These are phyloP conservation scores for Aphidius gifuensis DNA, from an alignment of 1,140 invertebrate species.

Conservation along the genomic window DNA sequence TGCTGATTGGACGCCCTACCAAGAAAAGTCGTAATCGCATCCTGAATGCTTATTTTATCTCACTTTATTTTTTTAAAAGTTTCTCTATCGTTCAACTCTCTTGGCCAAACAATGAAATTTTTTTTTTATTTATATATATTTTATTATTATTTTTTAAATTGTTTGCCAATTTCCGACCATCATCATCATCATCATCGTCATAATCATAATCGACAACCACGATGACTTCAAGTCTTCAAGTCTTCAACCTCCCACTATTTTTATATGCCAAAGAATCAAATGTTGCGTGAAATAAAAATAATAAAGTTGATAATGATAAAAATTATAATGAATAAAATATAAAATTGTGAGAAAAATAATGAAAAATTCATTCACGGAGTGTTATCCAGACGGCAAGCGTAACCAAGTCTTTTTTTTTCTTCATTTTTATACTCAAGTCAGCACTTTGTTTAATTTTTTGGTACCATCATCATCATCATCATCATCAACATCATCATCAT, in stretches of 20 bases:
- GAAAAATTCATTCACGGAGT: neutral
- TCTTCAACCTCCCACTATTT: no score
- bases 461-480: slow-evolving; percentile 8
- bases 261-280: no score
- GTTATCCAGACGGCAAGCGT: neutral
- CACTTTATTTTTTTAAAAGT: slow-evolving; percentile 10
- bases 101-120: slow-evolving; percentile 16
- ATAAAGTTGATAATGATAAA: slow-evolving; percentile 14
- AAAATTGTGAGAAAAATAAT: neutral
- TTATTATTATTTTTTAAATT: slow-evolving; percentile 16
- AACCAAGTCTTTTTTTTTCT: slow-evolving; percentile 20
- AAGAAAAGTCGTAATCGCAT: slow-evolving; percentile 58
- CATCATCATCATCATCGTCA: slow-evolving; percentile 16
- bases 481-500: slow-evolving; percentile 1
- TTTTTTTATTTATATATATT: no score
- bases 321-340: neutral
- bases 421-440: slow-evolving; percentile 21
- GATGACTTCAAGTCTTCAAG: no score
- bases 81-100: slow-evolving; percentile 27
- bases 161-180: slow-evolving; percentile 5
- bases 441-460: slow-evolving; percentile 30
- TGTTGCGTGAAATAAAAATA: no score
- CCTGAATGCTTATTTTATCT: slow-evolving; percentile 40
- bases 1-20: slow-evolving; percentile 56
- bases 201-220: no score